Conservation (phyloP, 2,888 invertebrate genomes). For the Exocentrus adspersus region DNA sequence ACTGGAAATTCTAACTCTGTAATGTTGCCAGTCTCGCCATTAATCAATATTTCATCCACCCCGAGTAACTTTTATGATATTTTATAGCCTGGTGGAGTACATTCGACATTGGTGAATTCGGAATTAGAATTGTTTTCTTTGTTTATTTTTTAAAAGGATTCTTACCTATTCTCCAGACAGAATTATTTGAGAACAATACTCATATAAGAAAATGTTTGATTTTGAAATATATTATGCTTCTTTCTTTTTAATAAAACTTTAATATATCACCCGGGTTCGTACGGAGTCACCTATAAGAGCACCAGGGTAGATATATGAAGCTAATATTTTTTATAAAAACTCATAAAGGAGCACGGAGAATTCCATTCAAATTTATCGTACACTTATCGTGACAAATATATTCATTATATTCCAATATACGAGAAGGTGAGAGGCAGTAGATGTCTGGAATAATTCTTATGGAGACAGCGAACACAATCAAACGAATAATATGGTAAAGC, state of each 20-base stretch:
- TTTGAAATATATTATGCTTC: no score
- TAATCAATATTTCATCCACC: neutral
- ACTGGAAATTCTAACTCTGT: neutral
- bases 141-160: no score
- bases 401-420: constrained; percentile 21
- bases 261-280: constrained; percentile 21
- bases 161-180: no score
- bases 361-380: constrained; percentile 27
- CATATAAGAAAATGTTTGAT: no score
- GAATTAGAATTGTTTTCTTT: no score
- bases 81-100: neutral
- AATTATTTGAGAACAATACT: no score
- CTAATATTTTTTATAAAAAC: constrained; percentile 29
- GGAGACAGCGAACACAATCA: no score
- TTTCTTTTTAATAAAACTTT: constrained; percentile 26
- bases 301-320: constrained; percentile 23
- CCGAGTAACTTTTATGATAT: neutral
- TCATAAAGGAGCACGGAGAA: constrained; percentile 21
- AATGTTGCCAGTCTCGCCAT: neutral
- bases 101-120: no score
- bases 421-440: constrained; percentile 11
- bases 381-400: constrained; percentile 22
- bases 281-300: constrained; percentile 18
- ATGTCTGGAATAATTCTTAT: no score
- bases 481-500: no score